Percentiles rank a stretch among this genome's conserved stretches.
Evolutionary conservation across 2,113 vertebrate species (phyloP).

Genomic region (Phrynosoma blainvillii): DNA sequence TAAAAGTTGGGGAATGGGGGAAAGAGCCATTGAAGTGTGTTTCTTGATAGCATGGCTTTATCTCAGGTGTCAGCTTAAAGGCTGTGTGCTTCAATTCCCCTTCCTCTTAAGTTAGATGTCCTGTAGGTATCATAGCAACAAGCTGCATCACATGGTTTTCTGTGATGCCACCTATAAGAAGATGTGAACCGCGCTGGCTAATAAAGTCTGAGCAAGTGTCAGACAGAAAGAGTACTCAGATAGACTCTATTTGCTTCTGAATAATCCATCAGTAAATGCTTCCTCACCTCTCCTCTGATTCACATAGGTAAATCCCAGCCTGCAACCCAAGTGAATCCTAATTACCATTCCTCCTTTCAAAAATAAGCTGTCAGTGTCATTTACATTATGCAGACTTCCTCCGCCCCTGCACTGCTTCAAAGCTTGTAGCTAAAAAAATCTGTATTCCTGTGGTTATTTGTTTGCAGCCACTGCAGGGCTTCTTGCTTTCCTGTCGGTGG

Average conservation of each 20-base stretch:
- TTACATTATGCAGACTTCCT: slow-evolving; percentile 32
- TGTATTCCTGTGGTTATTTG: slow-evolving; percentile 20
- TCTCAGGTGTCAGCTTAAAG: slow-evolving; percentile 55
- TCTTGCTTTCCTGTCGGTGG: not conserved
- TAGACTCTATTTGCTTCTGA: slow-evolving; percentile 11
- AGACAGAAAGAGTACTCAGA: slow-evolving; percentile 34
- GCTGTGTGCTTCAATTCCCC: slow-evolving; percentile 44
- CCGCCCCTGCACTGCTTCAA: not conserved
- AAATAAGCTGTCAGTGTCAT: slow-evolving; percentile 23
- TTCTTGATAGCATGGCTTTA: slow-evolving; percentile 53
- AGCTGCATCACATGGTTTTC: slow-evolving; percentile 61
- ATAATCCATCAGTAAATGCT: slow-evolving; percentile 35
- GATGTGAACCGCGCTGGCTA: slow-evolving; percentile 68
- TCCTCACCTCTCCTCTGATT: slow-evolving; percentile 37
- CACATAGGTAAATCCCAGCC: slow-evolving; percentile 39
- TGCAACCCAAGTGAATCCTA: slow-evolving; percentile 38
- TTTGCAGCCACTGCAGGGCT: slow-evolving; percentile 16
- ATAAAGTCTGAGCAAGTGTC: slow-evolving; percentile 57
- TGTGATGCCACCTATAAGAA: slow-evolving; percentile 59
- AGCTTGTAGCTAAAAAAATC: slow-evolving; percentile 40
- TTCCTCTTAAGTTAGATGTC: slow-evolving; percentile 58
- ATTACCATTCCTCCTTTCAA: slow-evolving; percentile 23
- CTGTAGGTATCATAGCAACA: slow-evolving; percentile 73
- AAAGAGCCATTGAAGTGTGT: not conserved
- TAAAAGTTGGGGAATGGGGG: not conserved